Evolutionary conservation across 30 jellyfish, hydroid and myxozoan genomes (phyloP), one percentile per base, ranked within the genome.

Genomic region (Clytia hemisphaerica): DNA sequence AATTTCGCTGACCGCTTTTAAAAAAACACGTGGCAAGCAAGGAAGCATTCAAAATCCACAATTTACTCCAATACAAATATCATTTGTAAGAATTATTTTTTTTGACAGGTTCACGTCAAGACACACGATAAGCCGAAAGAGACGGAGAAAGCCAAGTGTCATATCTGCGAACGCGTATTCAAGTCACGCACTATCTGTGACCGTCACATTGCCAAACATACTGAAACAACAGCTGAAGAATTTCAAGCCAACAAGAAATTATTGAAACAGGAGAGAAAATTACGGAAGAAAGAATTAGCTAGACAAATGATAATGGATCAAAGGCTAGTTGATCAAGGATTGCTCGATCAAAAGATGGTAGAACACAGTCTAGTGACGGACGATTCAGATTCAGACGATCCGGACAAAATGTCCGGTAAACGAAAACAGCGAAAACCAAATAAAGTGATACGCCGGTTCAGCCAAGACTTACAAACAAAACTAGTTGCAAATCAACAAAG

Each of bases 191-290:
- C 34, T 19, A 44, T 45, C 34, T 50, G 22, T n/a, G 81, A 69
- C 6, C 24, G 19, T 15, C 81, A 69, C 36, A 21, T 45, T 28
- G 25, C 28, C 19, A 69, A 69, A 27, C 81, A 69, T 50, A 29
- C 75, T 2, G 78, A 65, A 28, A 65, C 37, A 22, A 65, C 78
- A 36, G 73, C 78, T 2, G 78, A 45, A 31, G 78, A 65, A 65
- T 65, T 30, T 27, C 67, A 65, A 25, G n/a, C n/a, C n/a, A 67
- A 65, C 30, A 33, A 48, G 6, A 18, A 33, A 16, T 37, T 61
- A 40, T 44, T 27, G 5, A 65, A 65, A 37, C 22, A 22, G 37
- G 78, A 65, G 64, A 25, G 16, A 45, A 34, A 48, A 37, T 29
- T 31, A 33, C 15, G 35, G 14, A 48, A 45, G 27, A 42, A 22